Base-by-base conservation (phyloP, 2,113 vertebrate species). In the Sinosuthora webbiana region DNA sequence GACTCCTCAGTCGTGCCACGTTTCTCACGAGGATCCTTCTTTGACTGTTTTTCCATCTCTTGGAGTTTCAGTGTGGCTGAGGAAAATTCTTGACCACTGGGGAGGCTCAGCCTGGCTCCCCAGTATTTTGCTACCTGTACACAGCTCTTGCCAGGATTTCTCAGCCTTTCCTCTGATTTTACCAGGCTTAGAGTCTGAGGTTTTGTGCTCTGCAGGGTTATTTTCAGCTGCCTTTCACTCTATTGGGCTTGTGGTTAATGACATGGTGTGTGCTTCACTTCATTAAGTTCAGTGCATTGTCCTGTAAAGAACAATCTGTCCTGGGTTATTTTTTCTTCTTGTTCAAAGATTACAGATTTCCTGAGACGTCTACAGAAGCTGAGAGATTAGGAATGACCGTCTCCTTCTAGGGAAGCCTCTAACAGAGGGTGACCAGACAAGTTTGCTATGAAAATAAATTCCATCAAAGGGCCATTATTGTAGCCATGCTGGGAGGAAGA, bases 401-500 rank as follows among this genome's bases (percentile, higher is more conserved):
- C 39, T 57, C 50, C 21, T 85, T 89, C 21, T 50, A 89, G 63
- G 82, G 84, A 87, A 83, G 92, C 60, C 64, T 92, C 14, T 71
- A 62, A 93, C 89, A 97, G 96, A 89, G 73, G 71, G 85, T 74
- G 70, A 86, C 79, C 90, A 95, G 93, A 74, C 52, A n/a, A 70
- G 83, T 79, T 89, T 89, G 44, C 65, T 95, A 7, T 76, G 73
- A 95, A 97, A 97, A 97, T 57, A 97, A 97, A 95, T 92, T 77
- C 76, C 76, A 81, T 90, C 88, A 93, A 89, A 96, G 86, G 76
- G 50, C 50, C 3, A 21, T 71, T 94, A 49, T 73, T 77, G 71
- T 81, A 18, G 44, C 64, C 60, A 10, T 24, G 76, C 78, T 62
- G 84, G 90, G 94, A 92, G 96, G 95, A 97, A 97, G 53, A 78